Evolutionary conservation across 2,113 vertebrate genomes (phyloP).

Genomic region (Oreochromis niloticus): DNA sequence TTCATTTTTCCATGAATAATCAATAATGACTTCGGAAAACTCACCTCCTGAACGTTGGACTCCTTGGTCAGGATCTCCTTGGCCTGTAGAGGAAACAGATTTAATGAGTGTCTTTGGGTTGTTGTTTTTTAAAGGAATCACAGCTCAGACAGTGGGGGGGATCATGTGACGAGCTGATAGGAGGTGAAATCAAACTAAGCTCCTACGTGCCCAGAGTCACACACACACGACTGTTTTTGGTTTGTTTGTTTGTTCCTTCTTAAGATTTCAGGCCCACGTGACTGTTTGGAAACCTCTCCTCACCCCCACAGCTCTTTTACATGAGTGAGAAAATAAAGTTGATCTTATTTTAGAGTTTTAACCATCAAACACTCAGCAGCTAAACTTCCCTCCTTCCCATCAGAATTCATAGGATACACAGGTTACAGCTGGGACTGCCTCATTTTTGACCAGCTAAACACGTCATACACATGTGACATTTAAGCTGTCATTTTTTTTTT

Average conservation of each 20-base stretch:
- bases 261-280: not conserved
- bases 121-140: accelerated
- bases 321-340: not conserved
- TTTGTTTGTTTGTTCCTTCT: not conserved
- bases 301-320: not conserved
- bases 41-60: conserved; percentile 72
- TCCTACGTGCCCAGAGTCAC: not conserved
- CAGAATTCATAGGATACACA: not conserved
- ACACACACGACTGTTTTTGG: accelerated
- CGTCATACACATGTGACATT: not conserved
- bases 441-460: not conserved
- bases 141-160: not conserved
- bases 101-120: not conserved
- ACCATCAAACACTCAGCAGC: not conserved
- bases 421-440: not conserved
- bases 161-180: accelerated
- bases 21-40: not conserved
- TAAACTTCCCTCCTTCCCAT: not conserved
- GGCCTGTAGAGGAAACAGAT: conserved; percentile 36
- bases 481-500: accelerated
- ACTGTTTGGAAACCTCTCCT: not conserved
- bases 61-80: conserved; percentile 74
- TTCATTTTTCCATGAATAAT: not conserved
- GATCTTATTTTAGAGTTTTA: not conserved
- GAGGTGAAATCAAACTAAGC: not conserved